Conservation (phyloP, 1,140 invertebrate species). For the Caenorhabditis inopinata region DNA sequence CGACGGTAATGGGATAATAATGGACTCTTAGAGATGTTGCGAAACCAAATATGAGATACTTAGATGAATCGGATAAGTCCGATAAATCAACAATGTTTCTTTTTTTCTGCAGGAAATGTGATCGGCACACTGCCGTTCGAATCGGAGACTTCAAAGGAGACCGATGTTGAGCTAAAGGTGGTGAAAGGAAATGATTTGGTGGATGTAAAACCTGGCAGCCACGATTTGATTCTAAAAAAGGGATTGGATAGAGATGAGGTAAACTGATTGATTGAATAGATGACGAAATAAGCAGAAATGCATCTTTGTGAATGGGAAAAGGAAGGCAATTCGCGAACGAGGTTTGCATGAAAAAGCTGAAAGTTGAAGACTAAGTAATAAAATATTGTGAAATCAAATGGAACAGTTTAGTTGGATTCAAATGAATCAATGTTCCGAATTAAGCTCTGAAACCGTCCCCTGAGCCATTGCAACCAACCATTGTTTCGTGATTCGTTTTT, state of each 20-base stretch:
- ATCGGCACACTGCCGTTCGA: conserved; percentile 23
- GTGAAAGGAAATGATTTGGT: conserved; percentile 48
- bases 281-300: too few species aligned
- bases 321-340: too few species aligned
- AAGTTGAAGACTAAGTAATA: too few species aligned
- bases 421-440: too few species aligned
- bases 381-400: too few species aligned
- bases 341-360: too few species aligned
- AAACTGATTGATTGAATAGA: too few species aligned
- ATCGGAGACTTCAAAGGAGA: conserved; percentile 9
- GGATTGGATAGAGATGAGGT: conserved; percentile 52
- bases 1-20: conserved; percentile 14
- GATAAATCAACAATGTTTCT: conserved; percentile 20
- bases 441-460: too few species aligned
- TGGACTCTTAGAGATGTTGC: neutral
- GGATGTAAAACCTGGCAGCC: conserved; percentile 41
- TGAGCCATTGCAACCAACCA: too few species aligned
- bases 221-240: conserved; percentile 49
- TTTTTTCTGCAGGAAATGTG: conserved; percentile 7
- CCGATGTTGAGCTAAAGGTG: conserved; percentile 17
- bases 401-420: too few species aligned
- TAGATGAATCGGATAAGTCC: conserved; percentile 21
- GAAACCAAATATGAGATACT: neutral
- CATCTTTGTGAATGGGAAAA: too few species aligned
- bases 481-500: too few species aligned